These are phyloP conservation scores for Drosophila sulfurigaster DNA, from an alignment of 1,140 invertebrate species.

Conservation along the genomic window DNA sequence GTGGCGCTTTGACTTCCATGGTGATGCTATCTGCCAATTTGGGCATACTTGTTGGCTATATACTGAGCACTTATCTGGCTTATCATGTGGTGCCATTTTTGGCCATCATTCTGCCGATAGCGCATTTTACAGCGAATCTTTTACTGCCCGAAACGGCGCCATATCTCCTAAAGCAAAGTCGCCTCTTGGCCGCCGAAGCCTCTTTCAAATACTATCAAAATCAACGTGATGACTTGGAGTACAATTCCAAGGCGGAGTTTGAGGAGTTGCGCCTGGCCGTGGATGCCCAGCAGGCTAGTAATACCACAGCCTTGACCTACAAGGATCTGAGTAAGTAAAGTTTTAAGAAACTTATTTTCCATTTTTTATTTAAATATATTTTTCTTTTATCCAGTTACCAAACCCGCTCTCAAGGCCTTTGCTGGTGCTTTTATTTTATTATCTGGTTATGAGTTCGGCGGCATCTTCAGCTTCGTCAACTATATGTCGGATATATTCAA, in stretches of 20 bases:
- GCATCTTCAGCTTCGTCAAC: conserved; percentile 86
- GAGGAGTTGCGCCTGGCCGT: conserved; percentile 56
- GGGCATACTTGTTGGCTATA: conserved; percentile 92
- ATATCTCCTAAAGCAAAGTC: conserved; percentile 87
- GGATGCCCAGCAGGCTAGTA: conserved; percentile 36
- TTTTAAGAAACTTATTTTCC: background rate
- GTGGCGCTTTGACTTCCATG: conserved; percentile 92
- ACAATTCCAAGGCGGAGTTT: conserved; percentile 32
- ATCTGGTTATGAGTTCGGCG: conserved; percentile 85
- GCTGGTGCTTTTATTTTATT: conserved; percentile 54
- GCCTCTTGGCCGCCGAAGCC: conserved; percentile 88
- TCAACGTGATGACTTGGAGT: conserved; percentile 8
- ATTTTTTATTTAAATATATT: background rate
- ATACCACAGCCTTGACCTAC: conserved; percentile 37
- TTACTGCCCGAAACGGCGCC: conserved; percentile 93
- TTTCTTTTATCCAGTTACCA: conserved; percentile 49
- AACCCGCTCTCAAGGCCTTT: conserved; percentile 59
- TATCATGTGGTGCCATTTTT: conserved; percentile 89
- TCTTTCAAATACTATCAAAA: conserved; percentile 86
- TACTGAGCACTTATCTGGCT: conserved; percentile 88
- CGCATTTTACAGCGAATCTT: conserved; percentile 88
- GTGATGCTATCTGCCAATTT: conserved; percentile 93
- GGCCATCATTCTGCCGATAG: conserved; percentile 88
- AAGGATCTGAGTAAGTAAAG: conserved; percentile 68
- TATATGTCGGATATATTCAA: conserved; percentile 89